Percentiles rank a stretch among this genome's conserved stretches.
phyloP scores from a whole-genome alignment of 2,888 invertebrate species.

The Cephonodes hylas region DNA sequence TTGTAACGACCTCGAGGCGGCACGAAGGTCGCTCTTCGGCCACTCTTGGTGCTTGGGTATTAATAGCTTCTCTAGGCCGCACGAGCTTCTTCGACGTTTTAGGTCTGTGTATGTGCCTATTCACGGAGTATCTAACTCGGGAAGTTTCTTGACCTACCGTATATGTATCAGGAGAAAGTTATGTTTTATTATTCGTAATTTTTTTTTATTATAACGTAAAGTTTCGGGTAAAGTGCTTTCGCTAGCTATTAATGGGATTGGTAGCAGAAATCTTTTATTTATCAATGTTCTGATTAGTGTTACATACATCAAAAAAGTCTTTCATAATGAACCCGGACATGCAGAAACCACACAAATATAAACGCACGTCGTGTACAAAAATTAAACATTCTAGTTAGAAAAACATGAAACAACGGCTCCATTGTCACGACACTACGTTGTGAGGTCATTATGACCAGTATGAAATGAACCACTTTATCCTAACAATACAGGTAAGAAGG shows the following conservation, averaged over 20 bases:
- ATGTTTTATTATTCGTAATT: no score
- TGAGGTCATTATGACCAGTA: constrained; percentile 51
- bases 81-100: neutral
- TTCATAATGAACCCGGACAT: neutral
- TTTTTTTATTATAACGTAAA: no score
- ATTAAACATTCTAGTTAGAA: constrained; percentile 31
- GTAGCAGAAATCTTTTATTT: no score
- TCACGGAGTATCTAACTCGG: no score
- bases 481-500: constrained; percentile 1
- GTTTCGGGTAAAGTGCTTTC: no score
- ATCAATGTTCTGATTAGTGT: no score
- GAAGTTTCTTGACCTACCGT: no score
- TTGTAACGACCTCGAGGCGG: constrained; percentile 48
- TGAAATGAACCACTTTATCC: constrained; percentile 30
- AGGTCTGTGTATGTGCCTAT: no score
- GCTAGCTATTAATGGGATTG: no score
- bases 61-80: constrained; percentile 14
- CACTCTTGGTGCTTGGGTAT: constrained; percentile 12
- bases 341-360: constrained; percentile 12
- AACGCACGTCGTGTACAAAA: constrained; percentile 18
- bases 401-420: constrained; percentile 31
- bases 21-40: constrained; percentile 38
- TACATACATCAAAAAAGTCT: neutral
- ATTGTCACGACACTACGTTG: constrained; percentile 51
- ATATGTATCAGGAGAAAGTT: no score